phyloP scores from a whole-genome alignment of 2,888 invertebrate genomes.

The Apodemia duryi region DNA sequence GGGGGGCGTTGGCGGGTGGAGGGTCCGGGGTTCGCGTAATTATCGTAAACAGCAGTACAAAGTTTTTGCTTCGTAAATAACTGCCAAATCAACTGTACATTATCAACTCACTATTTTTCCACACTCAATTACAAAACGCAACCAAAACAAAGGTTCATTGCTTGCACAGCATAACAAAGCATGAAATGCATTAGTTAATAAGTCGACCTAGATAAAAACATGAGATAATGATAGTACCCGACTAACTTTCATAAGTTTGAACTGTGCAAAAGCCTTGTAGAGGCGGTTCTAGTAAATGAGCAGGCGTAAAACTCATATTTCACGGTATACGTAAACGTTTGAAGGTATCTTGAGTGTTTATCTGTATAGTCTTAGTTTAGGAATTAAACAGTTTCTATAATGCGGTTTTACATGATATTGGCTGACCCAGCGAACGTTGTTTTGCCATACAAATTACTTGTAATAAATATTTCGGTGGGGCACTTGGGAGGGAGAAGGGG shows the following conservation, averaged over 20 bases:
- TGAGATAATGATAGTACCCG: conserved; percentile 24
- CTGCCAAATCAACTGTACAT: not conserved
- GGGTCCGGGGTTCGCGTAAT: too few relatives aligned
- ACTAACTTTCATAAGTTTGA: conserved; percentile 29
- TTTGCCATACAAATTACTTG: too few relatives aligned
- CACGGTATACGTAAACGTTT: conserved; percentile 11
- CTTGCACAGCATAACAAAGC: conserved; percentile 19
- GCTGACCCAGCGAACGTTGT: too few relatives aligned
- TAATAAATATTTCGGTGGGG: too few relatives aligned
- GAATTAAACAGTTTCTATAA: too few relatives aligned
- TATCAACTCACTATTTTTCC: not conserved
- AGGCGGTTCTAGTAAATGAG: conserved; percentile 23
- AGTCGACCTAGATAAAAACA: conserved; percentile 29
- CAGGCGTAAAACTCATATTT: conserved; percentile 20
- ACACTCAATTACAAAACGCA: not conserved
- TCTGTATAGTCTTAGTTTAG: not conserved
- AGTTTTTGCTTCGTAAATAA: too few relatives aligned
- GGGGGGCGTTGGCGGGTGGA: too few relatives aligned
- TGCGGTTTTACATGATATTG: too few relatives aligned
- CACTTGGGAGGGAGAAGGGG: too few relatives aligned
- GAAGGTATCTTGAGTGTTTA: conserved; percentile 7
- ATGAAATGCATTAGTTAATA: conserved; percentile 26
- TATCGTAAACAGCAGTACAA: too few relatives aligned
- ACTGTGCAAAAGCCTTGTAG: conserved; percentile 26
- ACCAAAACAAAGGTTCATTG: conserved; percentile 4